Evolutionary conservation across 2,113 vertebrate species (phyloP).

Genomic region (Dromas ardeola): DNA sequence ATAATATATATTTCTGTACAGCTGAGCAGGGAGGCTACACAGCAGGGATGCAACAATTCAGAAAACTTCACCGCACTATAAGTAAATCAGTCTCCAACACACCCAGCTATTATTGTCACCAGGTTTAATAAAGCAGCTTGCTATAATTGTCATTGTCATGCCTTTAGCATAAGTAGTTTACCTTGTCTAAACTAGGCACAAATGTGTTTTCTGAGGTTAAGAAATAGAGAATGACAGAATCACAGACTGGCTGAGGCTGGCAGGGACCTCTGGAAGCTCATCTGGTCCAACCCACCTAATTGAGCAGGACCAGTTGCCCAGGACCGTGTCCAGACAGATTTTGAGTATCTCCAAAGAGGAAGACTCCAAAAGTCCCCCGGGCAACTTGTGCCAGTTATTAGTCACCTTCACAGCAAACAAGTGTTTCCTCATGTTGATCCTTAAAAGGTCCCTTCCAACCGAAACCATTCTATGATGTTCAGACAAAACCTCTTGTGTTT

Average conservation of each 20-base stretch:
- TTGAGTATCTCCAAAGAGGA: not conserved
- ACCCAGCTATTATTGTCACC: not conserved
- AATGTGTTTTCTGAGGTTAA: not conserved
- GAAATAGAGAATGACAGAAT: not conserved
- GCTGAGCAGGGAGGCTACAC: not conserved
- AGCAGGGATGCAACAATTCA: not conserved
- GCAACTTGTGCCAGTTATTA: not conserved
- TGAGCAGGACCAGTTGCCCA: not conserved
- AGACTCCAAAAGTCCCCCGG: not conserved
- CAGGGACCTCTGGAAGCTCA: not conserved
- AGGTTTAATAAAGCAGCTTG: conserved; percentile 26
- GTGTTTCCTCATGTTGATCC: not conserved
- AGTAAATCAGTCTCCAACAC: not conserved
- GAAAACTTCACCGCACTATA: not conserved
- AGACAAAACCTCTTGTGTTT: not conserved
- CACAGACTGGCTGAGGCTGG: not conserved
- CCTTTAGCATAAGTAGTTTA: not conserved
- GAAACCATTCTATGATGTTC: not conserved
- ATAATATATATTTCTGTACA: not conserved
- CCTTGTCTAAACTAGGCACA: not conserved
- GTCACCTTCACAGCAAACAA: not conserved
- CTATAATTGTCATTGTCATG: not conserved
- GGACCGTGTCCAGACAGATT: not conserved
- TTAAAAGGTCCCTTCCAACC: not conserved
- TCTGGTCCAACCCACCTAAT: not conserved